Percentiles rank a stretch among this genome's conserved stretches.
Evolutionary conservation across 2,888 invertebrate genomes (phyloP).

Genomic region (Vandiemenella viatica): DNA sequence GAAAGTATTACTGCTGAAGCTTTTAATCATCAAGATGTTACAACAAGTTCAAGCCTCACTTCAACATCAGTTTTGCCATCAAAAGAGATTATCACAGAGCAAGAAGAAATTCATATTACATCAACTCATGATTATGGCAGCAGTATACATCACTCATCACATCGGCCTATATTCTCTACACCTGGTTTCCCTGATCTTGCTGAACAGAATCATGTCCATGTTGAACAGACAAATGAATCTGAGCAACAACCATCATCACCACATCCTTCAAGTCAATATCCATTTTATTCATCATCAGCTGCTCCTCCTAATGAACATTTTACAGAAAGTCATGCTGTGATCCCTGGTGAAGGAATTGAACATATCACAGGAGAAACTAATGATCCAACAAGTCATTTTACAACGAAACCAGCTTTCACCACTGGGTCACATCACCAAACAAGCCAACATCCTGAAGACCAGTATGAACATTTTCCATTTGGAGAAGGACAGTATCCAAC

Average conservation of each 20-base stretch:
- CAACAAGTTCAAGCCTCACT: neutral
- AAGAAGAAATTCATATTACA: neutral
- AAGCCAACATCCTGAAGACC: neutral
- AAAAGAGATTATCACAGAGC: neutral
- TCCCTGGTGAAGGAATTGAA: conserved; percentile 1
- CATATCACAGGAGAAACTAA: neutral
- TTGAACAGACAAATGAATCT: no score
- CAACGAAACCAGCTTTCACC: conserved; percentile 1
- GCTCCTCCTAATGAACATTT: neutral
- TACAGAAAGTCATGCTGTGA: neutral
- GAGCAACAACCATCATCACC: neutral
- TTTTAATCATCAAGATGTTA: conserved; percentile 3
- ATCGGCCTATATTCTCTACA: no score
- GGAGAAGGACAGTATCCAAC: conserved; percentile 1
- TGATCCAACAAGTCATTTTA: neutral
- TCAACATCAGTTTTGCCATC: neutral
- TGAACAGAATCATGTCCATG: conserved; percentile 1
- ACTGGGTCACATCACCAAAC: conserved; percentile 1
- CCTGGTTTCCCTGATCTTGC: neutral
- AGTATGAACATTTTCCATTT: conserved; percentile 1
- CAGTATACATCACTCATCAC: no score
- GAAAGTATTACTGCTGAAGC: conserved; percentile 16
- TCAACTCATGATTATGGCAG: no score
- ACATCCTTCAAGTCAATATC: neutral
- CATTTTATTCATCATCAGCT: no score